These are phyloP conservation scores for Morelia viridis DNA, from an alignment of 2,797 vertebrate species.

Conservation along the genomic window DNA sequence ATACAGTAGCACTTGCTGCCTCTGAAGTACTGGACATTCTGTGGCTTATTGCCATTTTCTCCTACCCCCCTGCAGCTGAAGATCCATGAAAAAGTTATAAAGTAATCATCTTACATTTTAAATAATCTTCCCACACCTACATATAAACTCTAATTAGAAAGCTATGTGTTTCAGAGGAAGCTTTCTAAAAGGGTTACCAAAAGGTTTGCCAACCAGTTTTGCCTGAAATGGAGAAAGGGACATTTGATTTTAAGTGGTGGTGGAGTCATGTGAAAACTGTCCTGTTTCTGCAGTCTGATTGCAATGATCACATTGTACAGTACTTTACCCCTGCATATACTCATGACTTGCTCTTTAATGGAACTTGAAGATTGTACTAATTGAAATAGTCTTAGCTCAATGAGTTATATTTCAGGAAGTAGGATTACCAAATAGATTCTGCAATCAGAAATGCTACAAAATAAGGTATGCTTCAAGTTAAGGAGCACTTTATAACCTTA, in stretches of 20 bases:
- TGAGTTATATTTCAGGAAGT: not conserved
- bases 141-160: not conserved
- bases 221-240: not conserved
- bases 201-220: not conserved
- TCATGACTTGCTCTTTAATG: not conserved
- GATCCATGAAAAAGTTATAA: not conserved
- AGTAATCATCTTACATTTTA: slow-evolving; percentile 20
- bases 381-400: not conserved
- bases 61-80: not conserved
- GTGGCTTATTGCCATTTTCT: not conserved
- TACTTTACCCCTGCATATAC: fast-evolving
- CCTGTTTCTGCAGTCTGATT: not conserved
- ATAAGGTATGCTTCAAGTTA: not conserved
- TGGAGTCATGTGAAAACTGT: not conserved
- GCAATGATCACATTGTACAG: not conserved
- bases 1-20: not conserved
- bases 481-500: not conserved
- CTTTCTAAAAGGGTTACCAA: not conserved
- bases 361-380: not conserved
- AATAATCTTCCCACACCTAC: not conserved
- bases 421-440: not conserved
- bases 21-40: not conserved
- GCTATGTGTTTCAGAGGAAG: not conserved
- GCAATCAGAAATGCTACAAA: not conserved
- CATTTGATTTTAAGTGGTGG: not conserved